These are phyloP conservation scores for Oxygymnocypris stewartii DNA, from an alignment of 2,113 vertebrate species.

Conservation along the genomic window DNA sequence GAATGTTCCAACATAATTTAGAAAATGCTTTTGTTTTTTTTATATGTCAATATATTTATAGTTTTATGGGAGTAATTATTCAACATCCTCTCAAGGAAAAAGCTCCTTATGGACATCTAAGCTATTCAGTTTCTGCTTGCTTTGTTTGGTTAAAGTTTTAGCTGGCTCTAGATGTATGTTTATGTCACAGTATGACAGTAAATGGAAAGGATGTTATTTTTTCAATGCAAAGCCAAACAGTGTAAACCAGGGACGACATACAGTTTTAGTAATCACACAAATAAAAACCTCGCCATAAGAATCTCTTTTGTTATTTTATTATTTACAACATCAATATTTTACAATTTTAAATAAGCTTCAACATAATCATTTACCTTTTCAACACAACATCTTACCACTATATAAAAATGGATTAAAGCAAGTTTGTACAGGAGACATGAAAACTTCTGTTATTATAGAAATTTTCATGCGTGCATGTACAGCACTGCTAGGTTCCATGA, in stretches of 20 bases:
- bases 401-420: background rate
- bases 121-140: background rate
- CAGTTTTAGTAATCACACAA: slow-evolving; percentile 38
- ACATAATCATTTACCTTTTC: background rate
- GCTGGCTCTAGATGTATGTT: background rate
- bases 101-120: background rate
- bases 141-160: background rate
- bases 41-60: background rate
- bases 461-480: background rate
- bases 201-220: slow-evolving; percentile 18
- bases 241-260: slow-evolving; percentile 23
- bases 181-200: background rate
- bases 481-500: background rate
- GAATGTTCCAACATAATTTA: background rate
- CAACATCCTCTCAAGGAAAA: background rate
- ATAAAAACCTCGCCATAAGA: slow-evolving; percentile 25
- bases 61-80: background rate
- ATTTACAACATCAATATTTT: slow-evolving; percentile 46
- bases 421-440: background rate
- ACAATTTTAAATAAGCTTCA: slow-evolving; percentile 10
- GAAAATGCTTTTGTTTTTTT: background rate
- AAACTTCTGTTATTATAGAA: slow-evolving; percentile 9
- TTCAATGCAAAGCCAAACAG: slow-evolving; percentile 33
- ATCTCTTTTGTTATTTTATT: slow-evolving; percentile 36
- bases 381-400: background rate